phyloP scores from a whole-genome alignment of 2,888 invertebrate species.

The Sarcophaga variegata region DNA sequence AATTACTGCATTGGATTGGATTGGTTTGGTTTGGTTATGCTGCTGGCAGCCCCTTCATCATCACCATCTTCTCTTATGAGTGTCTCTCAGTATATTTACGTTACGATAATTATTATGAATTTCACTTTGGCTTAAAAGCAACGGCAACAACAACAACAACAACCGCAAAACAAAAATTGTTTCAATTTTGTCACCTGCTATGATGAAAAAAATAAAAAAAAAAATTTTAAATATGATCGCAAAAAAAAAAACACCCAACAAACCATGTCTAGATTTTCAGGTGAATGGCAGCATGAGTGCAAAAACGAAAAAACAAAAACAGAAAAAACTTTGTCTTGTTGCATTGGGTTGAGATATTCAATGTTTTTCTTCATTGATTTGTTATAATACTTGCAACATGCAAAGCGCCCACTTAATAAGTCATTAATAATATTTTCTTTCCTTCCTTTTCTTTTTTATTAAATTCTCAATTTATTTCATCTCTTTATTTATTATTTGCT shows the following conservation, averaged over 20 bases:
- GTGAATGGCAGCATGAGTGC: neutral
- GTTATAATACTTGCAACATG: conserved; percentile 59
- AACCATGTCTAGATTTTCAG: neutral
- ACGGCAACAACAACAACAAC: neutral
- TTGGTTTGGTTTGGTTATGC: too few relatives aligned
- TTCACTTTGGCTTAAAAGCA: conserved; percentile 56
- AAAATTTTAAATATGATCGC: neutral
- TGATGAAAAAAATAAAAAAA: neutral
- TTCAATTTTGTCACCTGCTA: conserved; percentile 66
- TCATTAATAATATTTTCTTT: conserved; percentile 68
- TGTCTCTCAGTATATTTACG: neutral
- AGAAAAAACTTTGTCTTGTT: neutral
- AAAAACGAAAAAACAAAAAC: neutral
- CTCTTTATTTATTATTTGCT: conserved; percentile 35
- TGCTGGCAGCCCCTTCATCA: neutral
- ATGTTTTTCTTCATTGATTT: conserved; percentile 31
- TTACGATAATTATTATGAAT: conserved; percentile 59
- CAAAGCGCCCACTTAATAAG: conserved; percentile 68
- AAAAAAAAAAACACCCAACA: neutral
- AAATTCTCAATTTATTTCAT: conserved; percentile 63
- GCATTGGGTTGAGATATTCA: neutral
- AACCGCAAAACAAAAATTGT: conserved; percentile 41
- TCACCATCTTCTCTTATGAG: neutral
- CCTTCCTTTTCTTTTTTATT: conserved; percentile 23
- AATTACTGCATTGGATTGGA: neutral